phyloP scores from a whole-genome alignment of 2,888 invertebrate genomes.

The Punctoribates punctum region DNA sequence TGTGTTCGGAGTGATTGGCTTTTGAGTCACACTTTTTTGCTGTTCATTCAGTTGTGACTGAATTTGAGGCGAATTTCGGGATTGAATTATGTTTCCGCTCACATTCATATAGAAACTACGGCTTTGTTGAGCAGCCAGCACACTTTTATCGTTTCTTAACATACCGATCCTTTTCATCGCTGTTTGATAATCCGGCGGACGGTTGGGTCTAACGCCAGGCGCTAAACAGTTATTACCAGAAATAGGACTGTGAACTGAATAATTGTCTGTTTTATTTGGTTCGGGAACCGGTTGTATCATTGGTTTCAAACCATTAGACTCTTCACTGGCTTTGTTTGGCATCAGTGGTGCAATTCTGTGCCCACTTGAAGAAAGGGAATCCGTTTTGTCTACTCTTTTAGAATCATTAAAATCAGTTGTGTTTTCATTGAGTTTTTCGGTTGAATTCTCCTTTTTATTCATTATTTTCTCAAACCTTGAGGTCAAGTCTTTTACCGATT shows the following conservation, averaged over 20 bases:
- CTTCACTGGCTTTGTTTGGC: constrained; percentile 3
- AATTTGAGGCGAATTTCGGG: neutral
- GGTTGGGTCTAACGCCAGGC: constrained; percentile 44
- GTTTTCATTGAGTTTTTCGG: constrained; percentile 43
- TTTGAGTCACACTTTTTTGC: neutral
- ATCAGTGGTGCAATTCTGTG: constrained; percentile 8
- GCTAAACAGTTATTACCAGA: constrained; percentile 23
- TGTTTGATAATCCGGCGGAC: constrained; percentile 50
- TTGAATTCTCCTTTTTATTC: constrained; percentile 43
- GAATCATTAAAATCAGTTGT: constrained; percentile 43
- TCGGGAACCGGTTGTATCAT: neutral
- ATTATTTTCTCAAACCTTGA: constrained; percentile 67
- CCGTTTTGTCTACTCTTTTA: constrained; percentile 5
- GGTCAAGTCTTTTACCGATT: constrained; percentile 71
- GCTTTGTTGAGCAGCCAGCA: neutral
- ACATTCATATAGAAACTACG: constrained; percentile 20
- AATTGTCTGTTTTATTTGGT: constrained; percentile 13
- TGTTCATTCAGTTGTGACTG: constrained; percentile 22
- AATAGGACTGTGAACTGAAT: neutral
- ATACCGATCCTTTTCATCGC: constrained; percentile 48
- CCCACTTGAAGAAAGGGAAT: neutral
- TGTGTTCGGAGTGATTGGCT: neutral
- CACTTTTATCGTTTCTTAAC: constrained; percentile 41
- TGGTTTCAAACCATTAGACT: neutral
- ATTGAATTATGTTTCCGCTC: constrained; percentile 25